Base-by-base conservation (phyloP, 2,888 invertebrate genomes). In the Mythimna albipuncta region DNA sequence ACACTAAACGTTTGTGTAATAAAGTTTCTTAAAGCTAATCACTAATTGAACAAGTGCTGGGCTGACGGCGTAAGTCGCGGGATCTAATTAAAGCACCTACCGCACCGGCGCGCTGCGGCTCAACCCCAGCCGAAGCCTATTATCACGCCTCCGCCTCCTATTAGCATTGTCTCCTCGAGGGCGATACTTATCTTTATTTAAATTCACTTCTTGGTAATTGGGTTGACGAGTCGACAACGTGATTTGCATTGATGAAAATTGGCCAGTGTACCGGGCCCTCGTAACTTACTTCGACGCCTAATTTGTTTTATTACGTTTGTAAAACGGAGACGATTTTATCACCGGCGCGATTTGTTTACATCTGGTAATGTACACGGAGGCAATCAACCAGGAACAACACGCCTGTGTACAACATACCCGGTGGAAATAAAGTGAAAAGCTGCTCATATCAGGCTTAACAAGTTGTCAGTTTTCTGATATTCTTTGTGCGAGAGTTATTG, bases 171-270 rank as follows among this genome's bases (percentile, higher is more conserved):
- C 96, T 96, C 94, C 94, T 94, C 92, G 94, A 95, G 95, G 94
- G 95, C 95, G 96, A 96, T 96, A 96, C 96, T 96, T 96, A 96
- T 96, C 96, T 96, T 96, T 96, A 96, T 96, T 96, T 96, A 96
- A 96, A 96, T 96, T 96, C 96, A 96, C 96, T 96, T 96, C 96
- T 95, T 96, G 94, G 95, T 96, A 96, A 96, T 96, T 96, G 96
- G 95, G 95, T 96, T 96, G 96, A 96, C 96, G 95, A 96, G 95
- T 96, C 95, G 95, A 95, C 96, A 95, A 96, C 96, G 96, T 96
- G 96, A 96, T 96, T 96, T 96, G 96, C 96, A 96, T 96, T 96
- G 95, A 96, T 96, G 95, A 94, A 94, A 95, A 95, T 95, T 94
- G 94, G 93, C 93, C 93, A 91, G 94, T 91, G 88, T 90, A 93